Conservation (phyloP, 2,113 vertebrate genomes). For the Sterrhoptilus dennistouni region DNA sequence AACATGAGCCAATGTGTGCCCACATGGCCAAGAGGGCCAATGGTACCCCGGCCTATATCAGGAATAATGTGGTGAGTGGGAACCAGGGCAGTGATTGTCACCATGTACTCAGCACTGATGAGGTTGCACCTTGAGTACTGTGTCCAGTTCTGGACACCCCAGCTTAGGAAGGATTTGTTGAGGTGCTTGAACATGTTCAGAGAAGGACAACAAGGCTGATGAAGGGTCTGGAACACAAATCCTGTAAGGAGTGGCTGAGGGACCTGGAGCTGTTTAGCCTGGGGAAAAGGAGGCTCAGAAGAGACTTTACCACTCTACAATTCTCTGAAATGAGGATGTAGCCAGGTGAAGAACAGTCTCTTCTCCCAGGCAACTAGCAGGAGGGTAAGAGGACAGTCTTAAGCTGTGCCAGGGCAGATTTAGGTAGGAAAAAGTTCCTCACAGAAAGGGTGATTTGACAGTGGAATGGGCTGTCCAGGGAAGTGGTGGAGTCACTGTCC, state of each 20-base stretch:
- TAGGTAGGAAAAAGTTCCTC: not conserved
- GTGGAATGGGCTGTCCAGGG: not conserved
- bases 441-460: not conserved
- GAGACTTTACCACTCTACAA: not conserved
- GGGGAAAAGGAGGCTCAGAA: not conserved
- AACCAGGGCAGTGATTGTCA: not conserved
- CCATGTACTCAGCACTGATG: not conserved
- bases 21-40: rapidly evolving
- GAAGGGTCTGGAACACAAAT: not conserved
- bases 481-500: not conserved
- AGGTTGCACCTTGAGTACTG: rapidly evolving
- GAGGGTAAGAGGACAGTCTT: not conserved
- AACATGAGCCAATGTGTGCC: rapidly evolving
- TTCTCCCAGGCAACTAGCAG: not conserved
- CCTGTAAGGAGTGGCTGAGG: not conserved
- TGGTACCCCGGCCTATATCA: not conserved
- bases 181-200: rapidly evolving
- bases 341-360: not conserved
- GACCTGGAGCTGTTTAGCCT: not conserved
- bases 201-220: not conserved
- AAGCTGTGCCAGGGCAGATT: not conserved
- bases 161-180: not conserved
- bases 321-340: not conserved
- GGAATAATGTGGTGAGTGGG: not conserved
- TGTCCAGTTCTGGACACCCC: not conserved